These are phyloP conservation scores for Calidris pygmaea DNA, from an alignment of 2,113 vertebrate species.

Conservation along the genomic window DNA sequence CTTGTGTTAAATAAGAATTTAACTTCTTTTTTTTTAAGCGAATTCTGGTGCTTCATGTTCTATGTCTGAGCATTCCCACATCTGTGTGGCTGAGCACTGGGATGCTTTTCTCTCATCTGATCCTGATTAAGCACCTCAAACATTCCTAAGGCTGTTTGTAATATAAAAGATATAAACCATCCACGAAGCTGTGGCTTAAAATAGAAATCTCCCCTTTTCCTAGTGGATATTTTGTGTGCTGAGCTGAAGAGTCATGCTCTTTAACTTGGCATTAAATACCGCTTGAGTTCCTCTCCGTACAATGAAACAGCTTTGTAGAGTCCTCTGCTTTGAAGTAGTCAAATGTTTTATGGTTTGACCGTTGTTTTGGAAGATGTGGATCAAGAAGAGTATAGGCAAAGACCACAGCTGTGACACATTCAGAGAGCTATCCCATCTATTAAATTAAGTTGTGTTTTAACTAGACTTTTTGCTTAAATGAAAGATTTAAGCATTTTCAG, in stretches of 20 bases:
- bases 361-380: background rate
- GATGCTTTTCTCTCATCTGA: slow-evolving; percentile 8
- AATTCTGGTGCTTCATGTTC: background rate
- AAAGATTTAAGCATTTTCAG: background rate
- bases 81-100: background rate
- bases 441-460: background rate
- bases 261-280: background rate
- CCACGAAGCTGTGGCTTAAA: background rate
- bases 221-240: background rate
- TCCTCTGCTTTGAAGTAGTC: background rate
- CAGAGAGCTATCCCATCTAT: background rate
- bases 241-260: background rate
- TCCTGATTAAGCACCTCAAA: slow-evolving; percentile 2
- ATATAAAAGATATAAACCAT: background rate
- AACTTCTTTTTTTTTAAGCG: background rate
- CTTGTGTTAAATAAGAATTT: background rate
- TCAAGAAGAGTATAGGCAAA: background rate
- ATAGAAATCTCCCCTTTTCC: background rate
- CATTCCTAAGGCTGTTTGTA: background rate
- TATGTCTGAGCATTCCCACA: background rate
- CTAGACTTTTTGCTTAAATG: background rate
- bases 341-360: background rate
- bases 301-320: background rate
- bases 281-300: background rate
- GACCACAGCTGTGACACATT: background rate